Evolutionary conservation across 2,888 invertebrate genomes (phyloP).

Genomic region (Palloptera scutellata): DNA sequence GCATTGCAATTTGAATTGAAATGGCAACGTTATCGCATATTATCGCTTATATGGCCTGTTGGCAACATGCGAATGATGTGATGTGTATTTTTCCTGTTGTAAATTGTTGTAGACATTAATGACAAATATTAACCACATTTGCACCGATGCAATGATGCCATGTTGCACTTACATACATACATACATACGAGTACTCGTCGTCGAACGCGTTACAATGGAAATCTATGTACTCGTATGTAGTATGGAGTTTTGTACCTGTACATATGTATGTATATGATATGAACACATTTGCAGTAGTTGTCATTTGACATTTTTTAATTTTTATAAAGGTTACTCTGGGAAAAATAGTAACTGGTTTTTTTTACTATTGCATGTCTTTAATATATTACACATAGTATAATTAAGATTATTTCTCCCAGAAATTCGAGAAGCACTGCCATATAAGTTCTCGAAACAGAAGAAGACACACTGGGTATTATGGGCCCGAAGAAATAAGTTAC

Average conservation of each 20-base stretch:
- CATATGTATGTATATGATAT: not conserved
- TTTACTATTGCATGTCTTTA: no score
- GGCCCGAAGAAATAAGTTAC: no score
- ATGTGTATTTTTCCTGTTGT: conserved; percentile 5
- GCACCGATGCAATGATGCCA: not conserved
- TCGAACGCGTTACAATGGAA: conserved; percentile 13
- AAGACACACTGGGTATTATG: no score
- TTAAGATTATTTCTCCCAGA: no score
- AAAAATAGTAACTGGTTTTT: no score
- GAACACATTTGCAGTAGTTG: no score
- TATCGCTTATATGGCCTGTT: conserved; percentile 9
- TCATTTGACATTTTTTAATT: no score
- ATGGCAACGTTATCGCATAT: conserved; percentile 33
- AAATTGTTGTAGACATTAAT: conserved; percentile 10
- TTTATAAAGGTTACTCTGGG: no score
- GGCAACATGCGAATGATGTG: not conserved
- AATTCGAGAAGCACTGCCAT: no score
- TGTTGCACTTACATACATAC: conserved; percentile 18
- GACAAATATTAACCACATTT: conserved; percentile 16
- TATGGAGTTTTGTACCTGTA: not conserved
- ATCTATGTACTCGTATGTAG: not conserved
- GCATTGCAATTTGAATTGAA: conserved; percentile 26
- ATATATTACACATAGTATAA: no score
- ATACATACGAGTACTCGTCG: conserved; percentile 25
- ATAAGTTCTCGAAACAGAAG: no score